Evolutionary conservation across 1,140 invertebrate genomes (phyloP).

Genomic region (Pseudomyrmex dendroicus): DNA sequence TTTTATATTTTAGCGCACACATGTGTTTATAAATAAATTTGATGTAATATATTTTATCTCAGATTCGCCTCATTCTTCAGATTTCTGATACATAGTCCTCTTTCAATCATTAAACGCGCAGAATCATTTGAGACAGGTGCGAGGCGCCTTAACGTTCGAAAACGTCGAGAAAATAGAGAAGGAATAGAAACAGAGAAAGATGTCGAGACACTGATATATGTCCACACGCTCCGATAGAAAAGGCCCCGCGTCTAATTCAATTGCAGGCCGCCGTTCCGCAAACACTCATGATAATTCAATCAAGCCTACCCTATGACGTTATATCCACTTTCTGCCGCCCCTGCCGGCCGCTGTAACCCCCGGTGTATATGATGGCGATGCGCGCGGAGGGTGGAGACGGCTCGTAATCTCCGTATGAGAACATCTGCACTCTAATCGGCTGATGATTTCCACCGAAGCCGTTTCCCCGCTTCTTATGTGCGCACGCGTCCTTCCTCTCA

Average conservation of each 20-base stretch:
- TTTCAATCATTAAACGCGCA: not conserved
- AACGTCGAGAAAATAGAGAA: not conserved
- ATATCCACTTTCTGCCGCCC: constrained; percentile 61
- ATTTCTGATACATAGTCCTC: not conserved
- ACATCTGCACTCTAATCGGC: constrained; percentile 85
- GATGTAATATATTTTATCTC: too few relatives aligned
- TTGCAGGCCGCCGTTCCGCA: constrained; percentile 84
- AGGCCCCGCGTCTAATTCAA: constrained; percentile 81
- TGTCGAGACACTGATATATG: constrained; percentile 77
- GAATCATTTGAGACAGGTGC: not conserved
- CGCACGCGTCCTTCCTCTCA: constrained; percentile 49
- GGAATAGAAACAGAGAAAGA: constrained; percentile 39
- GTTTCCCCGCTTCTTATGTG: constrained; percentile 37
- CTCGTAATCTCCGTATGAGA: constrained; percentile 83
- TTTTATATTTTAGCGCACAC: not conserved
- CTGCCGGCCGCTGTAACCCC: constrained; percentile 38
- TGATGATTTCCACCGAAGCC: constrained; percentile 79
- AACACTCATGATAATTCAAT: constrained; percentile 86
- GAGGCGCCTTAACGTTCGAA: not conserved
- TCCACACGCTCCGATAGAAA: constrained; percentile 76
- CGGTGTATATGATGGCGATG: constrained; percentile 61
- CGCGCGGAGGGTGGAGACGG: constrained; percentile 69
- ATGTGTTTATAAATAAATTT: not conserved
- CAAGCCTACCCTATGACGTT: constrained; percentile 76
- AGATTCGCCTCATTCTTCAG: too few relatives aligned